A percentile compares a stretch with the other conserved stretches of the same genome.
Evolutionary conservation across 1,140 invertebrate genomes (phyloP).

Genomic region (Orchestia grillus): DNA sequence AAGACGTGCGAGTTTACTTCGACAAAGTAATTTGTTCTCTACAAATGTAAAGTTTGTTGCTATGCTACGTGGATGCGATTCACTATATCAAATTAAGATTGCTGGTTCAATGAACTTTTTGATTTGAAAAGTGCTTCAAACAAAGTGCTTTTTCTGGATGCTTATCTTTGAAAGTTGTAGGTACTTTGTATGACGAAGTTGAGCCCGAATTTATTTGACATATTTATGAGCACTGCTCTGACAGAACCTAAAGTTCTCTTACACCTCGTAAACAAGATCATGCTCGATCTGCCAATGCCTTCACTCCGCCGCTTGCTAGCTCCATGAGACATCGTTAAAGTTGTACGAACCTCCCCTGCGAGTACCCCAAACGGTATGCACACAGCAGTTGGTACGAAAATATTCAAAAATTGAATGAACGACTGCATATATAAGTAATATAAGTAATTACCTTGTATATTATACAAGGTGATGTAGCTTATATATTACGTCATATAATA

Average conservation of each 20-base stretch:
- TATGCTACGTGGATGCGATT: not conserved
- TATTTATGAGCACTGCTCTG: not conserved
- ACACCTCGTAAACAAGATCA: not conserved
- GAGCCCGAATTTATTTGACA: not conserved
- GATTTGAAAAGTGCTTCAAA: not conserved
- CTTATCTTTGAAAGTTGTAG: not conserved
- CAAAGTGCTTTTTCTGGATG: not conserved
- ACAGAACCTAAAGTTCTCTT: not conserved
- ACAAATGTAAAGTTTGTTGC: not conserved
- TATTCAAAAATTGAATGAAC: not conserved
- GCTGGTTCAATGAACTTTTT: not conserved
- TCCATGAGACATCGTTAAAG: not conserved
- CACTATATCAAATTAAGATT: not conserved
- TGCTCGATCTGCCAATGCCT: not conserved
- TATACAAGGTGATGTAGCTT: too few species aligned
- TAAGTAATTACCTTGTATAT: not conserved
- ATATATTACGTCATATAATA: too few species aligned
- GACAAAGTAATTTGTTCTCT: not conserved
- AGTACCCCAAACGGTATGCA: not conserved
- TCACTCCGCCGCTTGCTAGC: too few species aligned
- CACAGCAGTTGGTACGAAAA: not conserved
- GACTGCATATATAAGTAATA: not conserved
- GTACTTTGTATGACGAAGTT: not conserved
- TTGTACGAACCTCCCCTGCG: not conserved
- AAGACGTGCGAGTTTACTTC: not conserved